Base-by-base conservation (phyloP, 2,888 invertebrate genomes). In the Cantharis rufa region DNA sequence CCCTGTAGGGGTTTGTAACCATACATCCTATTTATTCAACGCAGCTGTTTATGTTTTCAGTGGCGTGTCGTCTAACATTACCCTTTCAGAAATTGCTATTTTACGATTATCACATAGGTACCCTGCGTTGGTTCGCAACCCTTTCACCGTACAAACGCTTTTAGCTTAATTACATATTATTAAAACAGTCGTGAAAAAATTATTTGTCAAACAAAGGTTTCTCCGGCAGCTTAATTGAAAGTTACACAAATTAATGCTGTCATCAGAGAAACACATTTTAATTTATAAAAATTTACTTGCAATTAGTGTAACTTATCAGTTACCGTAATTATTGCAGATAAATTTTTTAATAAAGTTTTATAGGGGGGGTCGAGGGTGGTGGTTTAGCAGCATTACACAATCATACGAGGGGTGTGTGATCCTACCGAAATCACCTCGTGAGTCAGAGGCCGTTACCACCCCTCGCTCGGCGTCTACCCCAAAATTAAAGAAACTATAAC, bases 41-140 rank as follows among this genome's bases (percentile, higher is more conserved):
- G 80, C 80, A 79, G 80, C 76, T 80, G 76, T 79, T 78, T 76
- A 79, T 74, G 74, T 74, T 77, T 78, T 80, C 80, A 78, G 79
- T 79, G 79, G 79, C 80, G 78, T 79, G 78, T 79, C 76, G 72
- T 78, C 76, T 78, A 73, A 62, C 70, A 73, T 73, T 76, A 77
- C 77, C 77, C 77, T 77, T 77, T 73, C 62, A 76, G 72, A 64
- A 74, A 62, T 62, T 62, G 48, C 61, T 66, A 72, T 72, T 76
- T 76, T 76, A 72, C 64, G 64, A 72, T 76, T 70, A 70, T n/a
- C 70, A 69, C 71, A 72, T 72, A 72, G 75, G 66, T 71, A 63
- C 69, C n/a, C 28, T 63, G 21, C 63, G 48, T 7, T 70, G 63
- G 24, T 71, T 15, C 15, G 13, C n/a, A 62, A 71, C 48, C 13